phyloP scores from a whole-genome alignment of 2,797 vertebrate genomes.

The Tachyglossus aculeatus region DNA sequence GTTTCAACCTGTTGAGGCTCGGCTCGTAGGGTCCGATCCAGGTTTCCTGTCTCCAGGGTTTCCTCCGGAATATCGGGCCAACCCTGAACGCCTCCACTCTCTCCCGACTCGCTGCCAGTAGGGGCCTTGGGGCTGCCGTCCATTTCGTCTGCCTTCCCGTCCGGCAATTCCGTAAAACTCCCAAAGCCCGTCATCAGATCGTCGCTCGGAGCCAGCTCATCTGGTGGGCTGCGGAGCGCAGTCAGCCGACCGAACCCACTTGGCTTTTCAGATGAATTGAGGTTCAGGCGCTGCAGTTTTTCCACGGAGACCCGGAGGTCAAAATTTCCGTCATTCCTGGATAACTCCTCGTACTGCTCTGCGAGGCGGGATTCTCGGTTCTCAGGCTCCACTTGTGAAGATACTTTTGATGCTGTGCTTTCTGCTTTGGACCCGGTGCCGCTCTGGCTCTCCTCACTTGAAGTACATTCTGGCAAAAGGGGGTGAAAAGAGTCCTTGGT shows the following conservation, averaged over 20 bases:
- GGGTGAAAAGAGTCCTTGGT: conserved; percentile 76
- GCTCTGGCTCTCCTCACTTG: conserved; percentile 63
- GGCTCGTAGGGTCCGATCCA: not conserved
- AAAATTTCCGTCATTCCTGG: conserved; percentile 20
- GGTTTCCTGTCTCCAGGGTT: not conserved
- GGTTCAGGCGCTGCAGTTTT: conserved; percentile 43
- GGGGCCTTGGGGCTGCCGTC: conserved; percentile 1
- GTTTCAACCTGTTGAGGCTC: conserved; percentile 8
- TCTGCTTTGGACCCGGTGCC: conserved; percentile 21
- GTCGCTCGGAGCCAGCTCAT: conserved; percentile 35
- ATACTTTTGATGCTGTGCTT: conserved; percentile 19
- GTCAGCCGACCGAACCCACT: conserved; percentile 65
- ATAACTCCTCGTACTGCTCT: conserved; percentile 20
- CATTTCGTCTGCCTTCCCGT: not conserved
- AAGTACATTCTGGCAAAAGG: conserved; percentile 74
- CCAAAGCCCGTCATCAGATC: conserved; percentile 5
- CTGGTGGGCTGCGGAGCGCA: conserved; percentile 41
- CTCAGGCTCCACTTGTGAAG: conserved; percentile 55
- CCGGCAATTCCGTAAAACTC: conserved; percentile 41
- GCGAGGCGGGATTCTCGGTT: conserved; percentile 13
- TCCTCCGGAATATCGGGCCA: not conserved
- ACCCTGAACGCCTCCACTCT: not conserved
- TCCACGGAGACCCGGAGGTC: conserved; percentile 59
- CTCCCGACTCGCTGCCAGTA: conserved; percentile 22
- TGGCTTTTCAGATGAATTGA: conserved; percentile 32